Evolutionary conservation across 2,113 vertebrate genomes (phyloP).

Genomic region (Antechinus stuartii): DNA sequence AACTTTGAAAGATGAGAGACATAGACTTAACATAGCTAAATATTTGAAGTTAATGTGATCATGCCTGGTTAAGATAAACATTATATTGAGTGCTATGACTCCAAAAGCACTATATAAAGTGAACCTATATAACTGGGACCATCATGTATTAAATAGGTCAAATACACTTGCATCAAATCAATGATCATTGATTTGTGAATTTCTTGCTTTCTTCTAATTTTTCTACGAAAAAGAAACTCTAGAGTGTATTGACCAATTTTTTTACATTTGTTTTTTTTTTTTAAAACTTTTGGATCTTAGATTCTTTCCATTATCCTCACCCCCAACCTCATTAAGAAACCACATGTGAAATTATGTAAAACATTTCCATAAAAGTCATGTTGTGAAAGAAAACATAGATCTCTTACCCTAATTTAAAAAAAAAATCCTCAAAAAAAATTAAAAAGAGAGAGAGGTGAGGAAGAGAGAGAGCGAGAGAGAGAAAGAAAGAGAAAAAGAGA

Average conservation of each 20-base stretch:
- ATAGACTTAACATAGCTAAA: neutral
- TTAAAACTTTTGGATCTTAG: too few species aligned
- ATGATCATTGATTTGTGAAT: neutral
- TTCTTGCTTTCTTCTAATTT: neutral
- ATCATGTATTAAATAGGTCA: neutral
- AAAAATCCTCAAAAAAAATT: too few species aligned
- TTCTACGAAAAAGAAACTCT: neutral
- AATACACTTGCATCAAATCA: neutral
- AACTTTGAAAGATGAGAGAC: neutral
- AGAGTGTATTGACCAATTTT: neutral
- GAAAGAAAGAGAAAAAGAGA: too few species aligned
- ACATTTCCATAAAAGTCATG: too few species aligned
- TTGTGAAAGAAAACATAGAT: too few species aligned
- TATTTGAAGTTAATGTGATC: neutral
- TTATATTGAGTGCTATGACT: neutral
- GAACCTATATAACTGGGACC: neutral
- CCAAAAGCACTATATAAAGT: neutral
- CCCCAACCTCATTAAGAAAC: too few species aligned
- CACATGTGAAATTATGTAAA: too few species aligned
- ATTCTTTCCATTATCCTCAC: too few species aligned
- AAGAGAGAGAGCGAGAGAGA: too few species aligned
- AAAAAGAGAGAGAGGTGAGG: too few species aligned
- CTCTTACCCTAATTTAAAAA: too few species aligned
- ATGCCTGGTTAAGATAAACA: neutral
- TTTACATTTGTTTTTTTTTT: too few species aligned